Base-by-base conservation (phyloP, 2,113 vertebrate species). In the Steatornis caripensis region DNA sequence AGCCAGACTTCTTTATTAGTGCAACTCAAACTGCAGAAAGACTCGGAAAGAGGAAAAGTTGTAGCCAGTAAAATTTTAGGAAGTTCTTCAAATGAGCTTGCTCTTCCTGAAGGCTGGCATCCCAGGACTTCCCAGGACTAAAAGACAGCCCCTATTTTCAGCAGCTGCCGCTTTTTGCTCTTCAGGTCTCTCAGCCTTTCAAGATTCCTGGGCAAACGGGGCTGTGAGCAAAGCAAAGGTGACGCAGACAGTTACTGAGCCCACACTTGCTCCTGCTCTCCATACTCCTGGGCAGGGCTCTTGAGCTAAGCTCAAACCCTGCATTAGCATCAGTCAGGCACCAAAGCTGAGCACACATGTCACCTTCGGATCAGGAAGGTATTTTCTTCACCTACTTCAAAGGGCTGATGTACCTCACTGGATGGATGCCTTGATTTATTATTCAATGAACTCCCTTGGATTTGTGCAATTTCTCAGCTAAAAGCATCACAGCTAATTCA, bases 391-490 rank as follows among this genome's bases (percentile, higher is more conserved):
- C 57, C 54, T 37, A 27, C 87, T 87, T 95, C 95, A 94, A 94
- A 96, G 60, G 39, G 37, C 57, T 37, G 7, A 72, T 80, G 49
- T 84, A 69, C 83, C 90, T 74, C 0, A 0, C 77, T 69, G 62
- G 84, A 92, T 54, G 43, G 72, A 89, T 66, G 61, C 69, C 77
- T 81, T 91, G 51, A 96, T 95, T 95, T 91, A 94, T 94, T 95
- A 89, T 87, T 95, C 91, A 82, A 3, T 46, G 55, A 94, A 81
- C 65, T 89, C 69, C 45, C 48, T 76, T 0, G 0, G 57, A 89
- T 85, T 90, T 91, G 84, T 41, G 66, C 62, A 54, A 29, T 77
- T 91, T 90, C 74, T 65, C 91, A 94, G 74, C 91, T 96, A 91
- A 96, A 95, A 95, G 91, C 89, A 88, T 37, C 72, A 36, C 70